These are phyloP conservation scores for Ptychobarbus kaznakovi DNA, from an alignment of 2,797 vertebrate species.

Conservation along the genomic window DNA sequence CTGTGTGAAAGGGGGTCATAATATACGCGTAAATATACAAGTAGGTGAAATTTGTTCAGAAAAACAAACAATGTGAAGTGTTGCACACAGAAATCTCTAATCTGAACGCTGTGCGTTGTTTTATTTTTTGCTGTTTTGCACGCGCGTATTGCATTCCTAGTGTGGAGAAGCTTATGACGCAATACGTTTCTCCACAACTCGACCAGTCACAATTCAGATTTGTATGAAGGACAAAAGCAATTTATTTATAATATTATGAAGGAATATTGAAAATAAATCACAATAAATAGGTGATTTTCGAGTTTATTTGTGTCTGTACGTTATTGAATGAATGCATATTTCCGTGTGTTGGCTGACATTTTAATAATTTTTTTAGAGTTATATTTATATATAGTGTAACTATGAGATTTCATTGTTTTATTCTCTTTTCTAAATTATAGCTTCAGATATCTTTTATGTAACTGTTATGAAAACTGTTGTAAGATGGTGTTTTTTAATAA, in stretches of 20 bases:
- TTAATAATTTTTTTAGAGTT: background rate
- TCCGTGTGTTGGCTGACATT: background rate
- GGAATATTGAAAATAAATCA: background rate
- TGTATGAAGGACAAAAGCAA: background rate
- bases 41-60: background rate
- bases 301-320: background rate
- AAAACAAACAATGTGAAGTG: background rate
- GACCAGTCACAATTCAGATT: background rate
- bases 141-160: background rate
- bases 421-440: background rate
- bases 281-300: background rate
- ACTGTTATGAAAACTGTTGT: background rate
- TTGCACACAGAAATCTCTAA: background rate
- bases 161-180: background rate
- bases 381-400: background rate
- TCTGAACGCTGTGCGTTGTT: background rate
- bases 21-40: no score
- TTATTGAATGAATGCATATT: background rate
- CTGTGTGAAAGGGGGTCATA: no score
- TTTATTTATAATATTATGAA: background rate
- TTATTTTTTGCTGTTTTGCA: background rate
- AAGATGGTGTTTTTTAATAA: background rate
- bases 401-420: background rate
- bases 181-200: background rate
- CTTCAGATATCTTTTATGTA: background rate